phyloP scores from a whole-genome alignment of 1,140 invertebrate genomes.

The Drosophila erecta region DNA sequence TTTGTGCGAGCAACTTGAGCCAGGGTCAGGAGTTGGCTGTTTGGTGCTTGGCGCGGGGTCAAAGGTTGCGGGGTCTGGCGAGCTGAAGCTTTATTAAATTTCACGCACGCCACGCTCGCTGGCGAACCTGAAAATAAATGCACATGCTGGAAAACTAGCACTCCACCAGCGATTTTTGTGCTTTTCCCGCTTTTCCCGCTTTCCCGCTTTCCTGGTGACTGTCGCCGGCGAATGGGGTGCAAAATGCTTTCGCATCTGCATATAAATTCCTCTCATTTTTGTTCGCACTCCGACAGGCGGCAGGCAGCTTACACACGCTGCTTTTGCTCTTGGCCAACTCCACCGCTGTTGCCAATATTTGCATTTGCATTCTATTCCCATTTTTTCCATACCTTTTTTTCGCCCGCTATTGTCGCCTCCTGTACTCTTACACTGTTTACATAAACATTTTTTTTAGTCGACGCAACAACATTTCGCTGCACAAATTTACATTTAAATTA shows the following conservation, averaged over 20 bases:
- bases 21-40: conserved; percentile 6
- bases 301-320: conserved; percentile 72
- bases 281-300: conserved; percentile 66
- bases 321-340: conserved; percentile 35
- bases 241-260: conserved; percentile 81
- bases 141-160: conserved; percentile 44
- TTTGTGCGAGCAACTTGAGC: conserved; percentile 1
- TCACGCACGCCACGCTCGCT: conserved; percentile 69
- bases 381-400: conserved; percentile 12
- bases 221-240: conserved; percentile 72
- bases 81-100: conserved; percentile 79
- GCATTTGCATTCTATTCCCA: conserved; percentile 80
- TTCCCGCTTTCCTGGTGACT: conserved; percentile 13
- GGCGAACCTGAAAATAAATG: conserved; percentile 75
- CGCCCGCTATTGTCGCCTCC: conserved; percentile 45
- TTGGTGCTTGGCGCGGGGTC: conserved; percentile 1
- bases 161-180: background rate
- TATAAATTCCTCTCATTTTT: conserved; percentile 81
- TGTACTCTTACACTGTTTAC: conserved; percentile 72
- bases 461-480: conserved; percentile 77
- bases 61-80: conserved; percentile 22
- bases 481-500: conserved; percentile 83
- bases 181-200: background rate
- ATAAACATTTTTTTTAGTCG: conserved; percentile 69
- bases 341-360: conserved; percentile 75